Conservation (phyloP, 2,888 invertebrate genomes). For the Thumatha senex region DNA sequence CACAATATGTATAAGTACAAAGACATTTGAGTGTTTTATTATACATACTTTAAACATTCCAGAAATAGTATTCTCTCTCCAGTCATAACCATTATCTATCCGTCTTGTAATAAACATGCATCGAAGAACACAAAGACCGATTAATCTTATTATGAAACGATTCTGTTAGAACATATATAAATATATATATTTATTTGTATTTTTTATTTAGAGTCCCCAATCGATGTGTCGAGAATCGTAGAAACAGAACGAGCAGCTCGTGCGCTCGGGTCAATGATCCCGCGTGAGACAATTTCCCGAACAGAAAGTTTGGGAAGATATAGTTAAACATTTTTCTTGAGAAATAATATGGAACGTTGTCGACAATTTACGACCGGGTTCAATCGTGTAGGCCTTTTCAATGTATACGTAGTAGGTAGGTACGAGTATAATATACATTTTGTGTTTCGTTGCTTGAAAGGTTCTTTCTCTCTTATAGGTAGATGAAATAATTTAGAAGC, state of each 20-base stretch:
- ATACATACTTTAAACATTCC: too few relatives aligned
- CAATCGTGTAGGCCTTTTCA: neutral
- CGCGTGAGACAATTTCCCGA: slow-evolving; percentile 42
- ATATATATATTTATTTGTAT: slow-evolving; percentile 18
- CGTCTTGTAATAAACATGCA: neutral
- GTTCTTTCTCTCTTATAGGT: too few relatives aligned
- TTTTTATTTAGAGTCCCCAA: slow-evolving; percentile 39
- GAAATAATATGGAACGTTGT: slow-evolving; percentile 17
- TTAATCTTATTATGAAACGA: slow-evolving; percentile 22
- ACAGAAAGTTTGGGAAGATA: slow-evolving; percentile 36
- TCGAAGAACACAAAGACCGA: neutral
- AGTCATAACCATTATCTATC: neutral
- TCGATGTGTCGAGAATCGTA: slow-evolving; percentile 57
- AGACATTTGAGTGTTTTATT: too few relatives aligned
- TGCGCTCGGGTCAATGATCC: slow-evolving; percentile 53
- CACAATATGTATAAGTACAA: too few relatives aligned
- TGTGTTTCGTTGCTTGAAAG: neutral
- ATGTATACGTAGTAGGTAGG: neutral
- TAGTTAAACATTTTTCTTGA: slow-evolving; percentile 24
- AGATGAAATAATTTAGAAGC: too few relatives aligned
- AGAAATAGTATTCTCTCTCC: neutral
- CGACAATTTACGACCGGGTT: neutral
- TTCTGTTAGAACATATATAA: slow-evolving; percentile 18
- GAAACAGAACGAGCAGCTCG: slow-evolving; percentile 56
- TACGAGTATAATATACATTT: neutral